These are phyloP conservation scores for Arvicola amphibius DNA, from an alignment of 2,797 vertebrate genomes.

Conservation along the genomic window DNA sequence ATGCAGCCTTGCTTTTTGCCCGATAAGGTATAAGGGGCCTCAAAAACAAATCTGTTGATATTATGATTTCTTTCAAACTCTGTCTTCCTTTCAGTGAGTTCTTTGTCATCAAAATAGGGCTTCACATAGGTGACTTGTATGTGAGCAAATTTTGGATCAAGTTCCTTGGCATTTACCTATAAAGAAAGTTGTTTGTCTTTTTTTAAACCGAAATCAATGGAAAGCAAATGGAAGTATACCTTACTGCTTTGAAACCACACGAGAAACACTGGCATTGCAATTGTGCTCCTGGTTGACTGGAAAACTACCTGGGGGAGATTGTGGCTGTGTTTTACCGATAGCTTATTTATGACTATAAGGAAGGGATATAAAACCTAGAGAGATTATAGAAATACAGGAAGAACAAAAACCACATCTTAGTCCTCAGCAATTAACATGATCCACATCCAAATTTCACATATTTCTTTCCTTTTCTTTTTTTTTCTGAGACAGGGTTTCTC, in stretches of 20 bases:
- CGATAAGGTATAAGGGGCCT: constrained; percentile 96
- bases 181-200: constrained; percentile 31
- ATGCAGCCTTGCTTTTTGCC: constrained; percentile 97
- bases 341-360: constrained; percentile 44
- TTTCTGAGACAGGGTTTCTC: too few species aligned
- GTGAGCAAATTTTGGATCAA: constrained; percentile 95
- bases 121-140: constrained; percentile 98
- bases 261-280: not conserved
- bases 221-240: constrained; percentile 18
- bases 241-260: not conserved
- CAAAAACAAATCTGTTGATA: constrained; percentile 96
- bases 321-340: constrained; percentile 27
- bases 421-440: not conserved
- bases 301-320: not conserved
- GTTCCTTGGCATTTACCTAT: constrained; percentile 95
- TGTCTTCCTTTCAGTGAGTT: constrained; percentile 93
- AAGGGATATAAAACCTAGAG: constrained; percentile 6
- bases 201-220: constrained; percentile 3
- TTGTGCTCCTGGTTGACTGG: not conserved
- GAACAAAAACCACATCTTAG: constrained; percentile 25
- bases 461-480: not conserved
- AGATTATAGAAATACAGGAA: constrained; percentile 27
- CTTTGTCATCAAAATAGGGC: constrained; percentile 96
- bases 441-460: constrained; percentile 17
- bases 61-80: constrained; percentile 98